Percentiles rank a stretch among this genome's conserved stretches.
These are phyloP conservation scores for Malaclemys terrapin DNA, from an alignment of 2,113 vertebrate species.

Conservation along the genomic window DNA sequence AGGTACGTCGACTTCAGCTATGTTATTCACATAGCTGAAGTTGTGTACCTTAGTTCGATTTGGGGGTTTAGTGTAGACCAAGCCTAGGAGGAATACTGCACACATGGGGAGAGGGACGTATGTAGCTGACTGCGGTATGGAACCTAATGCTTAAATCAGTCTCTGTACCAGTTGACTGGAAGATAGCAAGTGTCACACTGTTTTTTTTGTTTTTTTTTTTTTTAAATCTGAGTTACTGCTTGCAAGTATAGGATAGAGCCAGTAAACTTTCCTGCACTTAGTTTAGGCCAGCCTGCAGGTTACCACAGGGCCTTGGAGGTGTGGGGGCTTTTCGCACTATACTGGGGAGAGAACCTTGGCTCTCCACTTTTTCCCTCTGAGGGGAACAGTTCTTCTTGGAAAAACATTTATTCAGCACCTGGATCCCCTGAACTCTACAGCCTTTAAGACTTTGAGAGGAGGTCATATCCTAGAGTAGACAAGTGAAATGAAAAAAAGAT, in stretches of 20 bases:
- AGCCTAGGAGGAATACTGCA: neutral
- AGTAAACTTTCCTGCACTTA: neutral
- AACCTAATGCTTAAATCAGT: too few relatives aligned
- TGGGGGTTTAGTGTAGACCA: too few relatives aligned
- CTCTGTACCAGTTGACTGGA: too few relatives aligned
- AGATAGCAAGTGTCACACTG: neutral
- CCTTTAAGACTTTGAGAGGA: constrained; percentile 49
- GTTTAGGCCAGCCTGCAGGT: neutral
- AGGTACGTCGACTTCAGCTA: too few relatives aligned
- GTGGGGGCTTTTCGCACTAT: neutral
- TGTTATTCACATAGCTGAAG: too few relatives aligned
- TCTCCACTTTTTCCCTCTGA: neutral
- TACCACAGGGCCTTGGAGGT: neutral
- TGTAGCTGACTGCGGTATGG: neutral
- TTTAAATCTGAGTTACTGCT: neutral
- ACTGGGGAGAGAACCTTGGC: neutral
- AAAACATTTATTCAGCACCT: neutral
- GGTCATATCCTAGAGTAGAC: constrained; percentile 60
- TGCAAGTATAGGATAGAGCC: too few relatives aligned
- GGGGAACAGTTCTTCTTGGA: neutral
- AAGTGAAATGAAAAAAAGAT: constrained; percentile 71
- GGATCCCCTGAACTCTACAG: constrained; percentile 15
- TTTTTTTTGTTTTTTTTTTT: neutral
- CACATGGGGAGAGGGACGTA: neutral
- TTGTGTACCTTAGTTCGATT: too few relatives aligned